Evolutionary conservation across 2,888 invertebrate genomes (phyloP).

Genomic region (Frankliniella fusca): DNA sequence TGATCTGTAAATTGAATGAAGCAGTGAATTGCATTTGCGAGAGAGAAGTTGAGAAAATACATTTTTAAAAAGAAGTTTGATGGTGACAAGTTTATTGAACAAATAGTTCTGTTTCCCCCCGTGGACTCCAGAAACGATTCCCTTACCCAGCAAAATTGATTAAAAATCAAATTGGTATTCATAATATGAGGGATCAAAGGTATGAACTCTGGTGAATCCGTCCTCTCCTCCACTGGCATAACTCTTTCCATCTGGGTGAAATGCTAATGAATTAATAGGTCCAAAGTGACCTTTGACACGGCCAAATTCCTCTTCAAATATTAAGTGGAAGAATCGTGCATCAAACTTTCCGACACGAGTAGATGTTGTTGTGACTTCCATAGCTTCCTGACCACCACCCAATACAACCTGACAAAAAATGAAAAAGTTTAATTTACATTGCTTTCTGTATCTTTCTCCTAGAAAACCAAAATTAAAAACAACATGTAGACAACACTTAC

Average conservation of each 20-base stretch:
- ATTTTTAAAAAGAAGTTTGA: not conserved
- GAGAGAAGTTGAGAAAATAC: not conserved
- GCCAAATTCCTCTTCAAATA: constrained; percentile 96
- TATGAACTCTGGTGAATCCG: constrained; percentile 93
- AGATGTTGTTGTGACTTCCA: constrained; percentile 96
- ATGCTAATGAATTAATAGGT: constrained; percentile 96
- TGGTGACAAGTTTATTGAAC: not conserved
- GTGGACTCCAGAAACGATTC: not conserved
- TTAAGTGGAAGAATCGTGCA: constrained; percentile 86
- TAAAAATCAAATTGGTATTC: constrained; percentile 90
- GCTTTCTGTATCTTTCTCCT: not conserved
- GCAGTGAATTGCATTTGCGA: not conserved
- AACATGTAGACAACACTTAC: constrained; percentile 50
- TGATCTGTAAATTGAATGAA: not conserved
- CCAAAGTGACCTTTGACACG: constrained; percentile 99
- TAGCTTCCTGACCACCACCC: constrained; percentile 99
- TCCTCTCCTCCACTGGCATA: constrained; percentile 98
- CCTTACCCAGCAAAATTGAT: constrained; percentile 33
- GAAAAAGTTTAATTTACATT: not conserved
- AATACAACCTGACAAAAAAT: constrained; percentile 63
- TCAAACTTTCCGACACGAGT: constrained; percentile 95
- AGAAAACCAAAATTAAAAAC: not conserved
- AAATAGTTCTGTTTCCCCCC: not conserved
- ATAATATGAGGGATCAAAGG: constrained; percentile 93
- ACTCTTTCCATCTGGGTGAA: constrained; percentile 96